phyloP scores from a whole-genome alignment of 2,888 invertebrate genomes.

The Patella caerulea region DNA sequence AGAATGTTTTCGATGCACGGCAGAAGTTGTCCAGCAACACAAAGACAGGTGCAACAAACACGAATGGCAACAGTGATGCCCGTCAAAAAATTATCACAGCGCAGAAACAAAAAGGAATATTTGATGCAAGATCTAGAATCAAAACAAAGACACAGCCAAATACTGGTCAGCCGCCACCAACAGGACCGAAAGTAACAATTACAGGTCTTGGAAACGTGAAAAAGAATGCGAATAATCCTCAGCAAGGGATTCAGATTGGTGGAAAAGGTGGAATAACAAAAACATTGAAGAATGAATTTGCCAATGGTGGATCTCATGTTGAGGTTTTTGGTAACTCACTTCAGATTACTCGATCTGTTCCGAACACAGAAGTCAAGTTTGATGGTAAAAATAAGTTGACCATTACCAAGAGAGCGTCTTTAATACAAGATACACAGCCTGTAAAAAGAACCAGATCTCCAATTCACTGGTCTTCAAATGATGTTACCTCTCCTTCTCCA shows the following conservation, averaged over 20 bases:
- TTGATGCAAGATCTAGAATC: constrained; percentile 52
- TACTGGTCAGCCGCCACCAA: constrained; percentile 13
- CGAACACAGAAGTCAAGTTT: constrained; percentile 18
- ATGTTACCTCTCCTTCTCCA: not conserved
- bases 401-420: constrained; percentile 18
- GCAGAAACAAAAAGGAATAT: constrained; percentile 43
- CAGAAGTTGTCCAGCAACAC: constrained; percentile 22
- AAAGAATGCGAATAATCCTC: not conserved
- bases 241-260: not conserved
- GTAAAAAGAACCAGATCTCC: not conserved
- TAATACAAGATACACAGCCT: constrained; percentile 9
- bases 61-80: constrained; percentile 21
- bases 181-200: not conserved
- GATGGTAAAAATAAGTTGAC: constrained; percentile 17
- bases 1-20: constrained; percentile 35
- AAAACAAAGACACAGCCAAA: constrained; percentile 39
- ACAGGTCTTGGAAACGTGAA: not conserved
- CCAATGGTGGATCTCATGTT: constrained; percentile 22
- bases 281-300: constrained; percentile 28
- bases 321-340: constrained; percentile 26
- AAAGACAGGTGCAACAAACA: constrained; percentile 33
- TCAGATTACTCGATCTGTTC: constrained; percentile 28
- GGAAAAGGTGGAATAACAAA: constrained; percentile 22
- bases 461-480: not conserved
- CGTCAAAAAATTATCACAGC: constrained; percentile 41